phyloP scores from a whole-genome alignment of 2,797 vertebrate species.

The Helicolenus hilgendorfi region DNA sequence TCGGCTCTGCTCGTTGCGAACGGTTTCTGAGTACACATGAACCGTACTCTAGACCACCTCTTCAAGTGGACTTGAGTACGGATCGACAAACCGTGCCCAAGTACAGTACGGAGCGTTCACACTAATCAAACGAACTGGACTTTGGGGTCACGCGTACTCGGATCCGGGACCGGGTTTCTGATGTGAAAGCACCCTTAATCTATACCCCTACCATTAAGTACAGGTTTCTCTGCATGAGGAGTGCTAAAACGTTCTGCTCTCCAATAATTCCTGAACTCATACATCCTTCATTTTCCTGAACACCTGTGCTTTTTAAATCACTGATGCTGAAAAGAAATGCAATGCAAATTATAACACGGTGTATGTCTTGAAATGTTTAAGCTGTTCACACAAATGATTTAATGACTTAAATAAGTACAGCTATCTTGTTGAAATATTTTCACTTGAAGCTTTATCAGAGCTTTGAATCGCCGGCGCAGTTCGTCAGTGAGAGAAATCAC shows the following conservation, averaged over 20 bases:
- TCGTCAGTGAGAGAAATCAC: too few species aligned
- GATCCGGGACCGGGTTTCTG: too few species aligned
- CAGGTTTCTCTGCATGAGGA: neutral
- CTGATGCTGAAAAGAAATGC: neutral
- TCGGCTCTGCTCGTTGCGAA: too few species aligned
- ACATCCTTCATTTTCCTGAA: neutral
- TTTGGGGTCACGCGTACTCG: too few species aligned
- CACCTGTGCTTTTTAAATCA: neutral
- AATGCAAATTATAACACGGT: neutral
- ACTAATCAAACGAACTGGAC: too few species aligned
- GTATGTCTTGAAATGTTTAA: neutral
- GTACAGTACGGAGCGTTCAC: too few species aligned
- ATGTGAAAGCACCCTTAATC: too few species aligned
- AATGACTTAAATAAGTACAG: neutral
- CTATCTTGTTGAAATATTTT: neutral
- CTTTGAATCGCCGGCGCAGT: too few species aligned
- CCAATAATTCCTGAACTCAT: neutral
- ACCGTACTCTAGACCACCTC: too few species aligned
- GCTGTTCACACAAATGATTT: neutral
- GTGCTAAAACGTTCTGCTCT: neutral
- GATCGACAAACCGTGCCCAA: too few species aligned
- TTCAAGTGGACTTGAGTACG: too few species aligned
- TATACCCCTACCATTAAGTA: neutral
- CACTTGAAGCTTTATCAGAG: neutral
- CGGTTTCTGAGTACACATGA: accelerated